Evolutionary conservation across 2,113 vertebrate genomes (phyloP).

Genomic region (Mobula birostris): DNA sequence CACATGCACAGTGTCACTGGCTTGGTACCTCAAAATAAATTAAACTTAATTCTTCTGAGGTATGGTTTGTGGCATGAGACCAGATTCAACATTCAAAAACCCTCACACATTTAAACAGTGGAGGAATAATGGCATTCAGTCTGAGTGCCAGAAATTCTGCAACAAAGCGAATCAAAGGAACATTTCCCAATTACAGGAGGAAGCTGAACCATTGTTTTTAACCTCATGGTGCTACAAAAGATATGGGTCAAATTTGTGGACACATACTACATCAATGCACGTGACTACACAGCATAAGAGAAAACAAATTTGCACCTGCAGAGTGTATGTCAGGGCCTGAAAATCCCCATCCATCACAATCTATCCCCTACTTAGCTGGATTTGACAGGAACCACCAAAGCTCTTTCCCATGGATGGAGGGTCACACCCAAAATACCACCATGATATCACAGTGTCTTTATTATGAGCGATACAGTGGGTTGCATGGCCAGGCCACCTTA

Average conservation of each 20-base stretch:
- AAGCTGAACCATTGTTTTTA: not conserved
- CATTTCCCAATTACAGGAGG: not conserved
- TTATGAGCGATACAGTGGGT: not conserved
- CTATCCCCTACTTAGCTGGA: not conserved
- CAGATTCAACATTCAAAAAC: not conserved
- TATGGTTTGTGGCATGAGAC: not conserved
- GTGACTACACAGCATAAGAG: not conserved
- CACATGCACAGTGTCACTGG: not conserved
- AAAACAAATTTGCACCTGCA: not conserved
- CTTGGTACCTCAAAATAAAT: not conserved
- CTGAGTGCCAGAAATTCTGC: not conserved
- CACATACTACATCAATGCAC: not conserved
- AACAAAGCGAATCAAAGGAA: not conserved
- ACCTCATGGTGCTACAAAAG: not conserved
- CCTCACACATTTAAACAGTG: not conserved
- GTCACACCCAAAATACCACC: not conserved
- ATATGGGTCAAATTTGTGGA: not conserved
- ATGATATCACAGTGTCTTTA: not conserved
- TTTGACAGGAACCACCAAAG: not conserved
- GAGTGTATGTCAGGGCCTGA: not conserved
- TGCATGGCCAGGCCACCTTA: not conserved
- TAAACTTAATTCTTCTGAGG: not conserved
- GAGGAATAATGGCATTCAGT: not conserved
- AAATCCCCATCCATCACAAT: not conserved
- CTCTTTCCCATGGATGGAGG: not conserved